phyloP scores from a whole-genome alignment of 2,113 vertebrate species.

The Forbesichthys agassizii region DNA sequence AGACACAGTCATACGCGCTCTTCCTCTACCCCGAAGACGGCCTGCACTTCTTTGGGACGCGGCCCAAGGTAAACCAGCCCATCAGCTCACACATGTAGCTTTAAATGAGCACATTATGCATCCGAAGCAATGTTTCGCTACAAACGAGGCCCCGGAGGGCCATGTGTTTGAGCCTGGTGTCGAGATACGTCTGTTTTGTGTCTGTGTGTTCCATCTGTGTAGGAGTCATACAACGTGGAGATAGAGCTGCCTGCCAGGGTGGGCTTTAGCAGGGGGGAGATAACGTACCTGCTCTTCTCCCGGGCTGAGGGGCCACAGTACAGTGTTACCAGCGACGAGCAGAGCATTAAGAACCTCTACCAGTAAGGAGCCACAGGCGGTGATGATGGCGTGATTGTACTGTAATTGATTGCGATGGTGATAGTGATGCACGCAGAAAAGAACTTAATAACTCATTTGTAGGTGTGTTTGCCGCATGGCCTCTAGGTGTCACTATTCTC shows the following conservation, averaged over 20 bases:
- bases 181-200: neutral
- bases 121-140: neutral
- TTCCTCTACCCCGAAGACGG: constrained; percentile 89
- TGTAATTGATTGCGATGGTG: neutral
- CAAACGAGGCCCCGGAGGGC: neutral
- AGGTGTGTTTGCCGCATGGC: no score
- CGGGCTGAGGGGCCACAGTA: constrained; percentile 81
- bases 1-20: constrained; percentile 82
- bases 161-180: neutral
- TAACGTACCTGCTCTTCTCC: constrained; percentile 66
- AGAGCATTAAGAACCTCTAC: constrained; percentile 85
- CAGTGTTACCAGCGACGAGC: constrained; percentile 84
- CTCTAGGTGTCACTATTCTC: no score
- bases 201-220: neutral
- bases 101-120: neutral
- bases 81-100: neutral
- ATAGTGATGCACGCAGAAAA: no score
- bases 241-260: constrained; percentile 90
- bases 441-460: no score
- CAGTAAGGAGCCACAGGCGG: constrained; percentile 74
- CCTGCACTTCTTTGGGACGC: constrained; percentile 89
- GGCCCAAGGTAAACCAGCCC: constrained; percentile 76
- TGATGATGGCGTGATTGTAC: neutral
- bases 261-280: constrained; percentile 91
- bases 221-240: constrained; percentile 89